Evolutionary conservation across 30 jellyfish, hydroid and myxozoan species (phyloP).

Genomic region (Aurelia sp.): DNA sequence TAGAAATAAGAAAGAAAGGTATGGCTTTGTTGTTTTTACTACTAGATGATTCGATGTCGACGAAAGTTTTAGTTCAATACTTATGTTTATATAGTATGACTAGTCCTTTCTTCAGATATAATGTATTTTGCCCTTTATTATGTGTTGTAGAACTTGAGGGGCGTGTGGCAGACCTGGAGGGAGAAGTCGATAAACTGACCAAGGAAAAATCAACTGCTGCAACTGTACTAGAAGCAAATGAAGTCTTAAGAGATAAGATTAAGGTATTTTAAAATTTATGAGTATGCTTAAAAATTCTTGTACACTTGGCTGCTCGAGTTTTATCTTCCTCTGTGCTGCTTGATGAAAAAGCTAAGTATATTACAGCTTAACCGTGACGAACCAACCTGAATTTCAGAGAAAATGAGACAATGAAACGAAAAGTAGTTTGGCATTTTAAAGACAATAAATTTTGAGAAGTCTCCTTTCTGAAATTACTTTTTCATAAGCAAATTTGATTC

Average conservation of each 20-base stretch:
- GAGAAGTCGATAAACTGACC: conserved; percentile 51
- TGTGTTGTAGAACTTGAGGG: conserved; percentile 21
- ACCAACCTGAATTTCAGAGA: no score
- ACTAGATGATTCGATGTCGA: background rate
- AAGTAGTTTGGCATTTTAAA: no score
- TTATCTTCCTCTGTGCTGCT: no score
- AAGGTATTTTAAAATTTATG: conserved; percentile 8
- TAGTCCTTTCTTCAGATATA: background rate
- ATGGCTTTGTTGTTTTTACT: background rate
- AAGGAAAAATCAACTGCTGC: conserved; percentile 34
- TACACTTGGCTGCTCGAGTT: no score
- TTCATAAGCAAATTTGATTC: no score
- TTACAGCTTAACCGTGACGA: no score
- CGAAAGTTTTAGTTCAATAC: background rate
- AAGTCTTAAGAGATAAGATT: conserved; percentile 48
- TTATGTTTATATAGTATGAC: background rate
- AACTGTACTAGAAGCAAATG: conserved; percentile 51
- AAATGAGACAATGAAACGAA: no score
- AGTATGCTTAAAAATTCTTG: no score
- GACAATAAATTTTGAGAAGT: no score
- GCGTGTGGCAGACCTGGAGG: conserved; percentile 17
- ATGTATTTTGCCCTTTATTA: background rate
- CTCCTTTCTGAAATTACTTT: no score
- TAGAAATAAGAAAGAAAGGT: conserved; percentile 65
- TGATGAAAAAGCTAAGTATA: no score